Base-by-base conservation (phyloP, 2,888 invertebrate genomes). In the Cabera pusaria region DNA sequence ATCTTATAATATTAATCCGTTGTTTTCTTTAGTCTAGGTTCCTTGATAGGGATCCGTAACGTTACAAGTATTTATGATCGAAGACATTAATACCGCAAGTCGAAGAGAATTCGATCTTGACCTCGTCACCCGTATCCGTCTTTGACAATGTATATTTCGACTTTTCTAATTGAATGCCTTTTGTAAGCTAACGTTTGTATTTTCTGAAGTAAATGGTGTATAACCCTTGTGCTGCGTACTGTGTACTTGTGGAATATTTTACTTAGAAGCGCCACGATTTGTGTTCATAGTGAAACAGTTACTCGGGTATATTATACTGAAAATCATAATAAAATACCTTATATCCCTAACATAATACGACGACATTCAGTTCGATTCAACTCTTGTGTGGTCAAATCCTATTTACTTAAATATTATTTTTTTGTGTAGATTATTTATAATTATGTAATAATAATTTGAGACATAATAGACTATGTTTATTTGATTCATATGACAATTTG, bases 271-370 rank as follows among this genome's bases (percentile, higher is more conserved):
- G 72, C 86, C 86, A 85, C 86, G 65, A 78, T 80, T 84, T 88
- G 88, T 88, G 88, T 87, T 86, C 88, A 86, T 74, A 79, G 75
- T 69, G 72, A 75, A 81, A 76, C 83, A 72, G 78, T 75, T 64
- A 77, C 70, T 78, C 63, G 61, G 79, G 74, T 78, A 72, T 72
- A 61, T 64, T 58, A 62, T 65, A 64, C 68, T 64, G 6, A 63
- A 63, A 64, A 75, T 71, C 80, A 84, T 84, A 84, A 84, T 85
- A 83, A 81, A 69, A 65, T 66, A 67, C 69, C 26, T 31, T 71
- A 66, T 64, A 66, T 64, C 74, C 74, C 76, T 45, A 48, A 44
- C 77, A 80, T 49, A 52, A 44, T 49, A 45, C 67, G 53, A 66
- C 52, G 60, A 73, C 69, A 67, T 50, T 8, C 34, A 73, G 49